Base-by-base conservation (phyloP, 2,888 invertebrate genomes). In the Gnatocerus cornutus region DNA sequence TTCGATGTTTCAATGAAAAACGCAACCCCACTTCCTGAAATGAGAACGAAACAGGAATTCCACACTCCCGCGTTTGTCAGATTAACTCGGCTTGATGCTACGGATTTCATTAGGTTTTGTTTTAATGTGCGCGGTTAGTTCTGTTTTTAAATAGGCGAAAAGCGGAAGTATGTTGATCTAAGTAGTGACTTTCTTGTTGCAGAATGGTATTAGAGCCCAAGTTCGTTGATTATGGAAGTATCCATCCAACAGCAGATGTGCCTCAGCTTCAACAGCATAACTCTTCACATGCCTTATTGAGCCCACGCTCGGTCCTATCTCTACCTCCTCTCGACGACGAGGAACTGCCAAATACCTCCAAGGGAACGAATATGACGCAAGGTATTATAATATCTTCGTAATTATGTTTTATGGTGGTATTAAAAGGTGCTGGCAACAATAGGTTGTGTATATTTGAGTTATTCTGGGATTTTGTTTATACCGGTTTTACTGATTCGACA, bases 171-270 rank as follows among this genome's bases (percentile, higher is more conserved):
- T 9, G 43, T 27, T 12, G 33, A 21, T 39, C 41, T 43, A 56
- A 56, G 27, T 43, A 8, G 56, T 41, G 6, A 9, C 16, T 56
- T 55, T 39, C 53, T 83, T 79, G 9, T 84, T 83, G 1, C 85
- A 89, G 89, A 87, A 89, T 89, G 89, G 89, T 89, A 85, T 87
- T 89, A 85, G 89, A 89, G 84, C 88, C 88, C 78, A 89, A 89
- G 83, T 87, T 87, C 78, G 87, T 87, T 79, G 89, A 89, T 84
- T 89, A 89, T 88, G 89, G 89, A 82, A 89, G 88, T 82, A 89
- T 89, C 81, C 87, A 87, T 82, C 84, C 87, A 78, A 81, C 77
- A 73, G 78, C 80, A 74, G 84, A 83, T 73, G 79, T 80, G 75
- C 80, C 81, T 75, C 79, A 78, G 71, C 71, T 79, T 68, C 79